phyloP scores from a whole-genome alignment of 2,888 invertebrate species.

The Sycophila texana region DNA sequence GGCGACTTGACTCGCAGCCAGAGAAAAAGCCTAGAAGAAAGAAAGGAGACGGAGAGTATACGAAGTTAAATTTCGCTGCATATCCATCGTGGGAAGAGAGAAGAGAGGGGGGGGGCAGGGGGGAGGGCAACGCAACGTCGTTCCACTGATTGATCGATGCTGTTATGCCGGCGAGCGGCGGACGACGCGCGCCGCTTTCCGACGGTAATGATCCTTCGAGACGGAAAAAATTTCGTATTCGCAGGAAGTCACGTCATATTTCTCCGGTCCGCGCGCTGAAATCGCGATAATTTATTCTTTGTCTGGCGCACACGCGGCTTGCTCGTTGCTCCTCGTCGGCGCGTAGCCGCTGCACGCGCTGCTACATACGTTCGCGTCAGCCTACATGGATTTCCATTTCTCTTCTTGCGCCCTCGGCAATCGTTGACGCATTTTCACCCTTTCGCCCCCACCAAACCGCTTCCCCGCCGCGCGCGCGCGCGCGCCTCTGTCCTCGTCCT shows the following conservation, averaged over 20 bases:
- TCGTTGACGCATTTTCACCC: slow-evolving; percentile 49
- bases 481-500: slow-evolving; percentile 8
- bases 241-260: slow-evolving; percentile 61
- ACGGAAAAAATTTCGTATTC: slow-evolving; percentile 59
- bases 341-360: slow-evolving; percentile 4
- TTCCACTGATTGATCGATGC: slow-evolving; percentile 38
- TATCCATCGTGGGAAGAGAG: not conserved
- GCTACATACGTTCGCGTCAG: slow-evolving; percentile 14
- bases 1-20: not conserved
- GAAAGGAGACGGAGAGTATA: slow-evolving; percentile 57
- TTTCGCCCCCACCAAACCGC: no score
- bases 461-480: not conserved
- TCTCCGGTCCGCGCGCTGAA: slow-evolving; percentile 46
- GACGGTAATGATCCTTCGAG: slow-evolving; percentile 40
- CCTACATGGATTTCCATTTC: slow-evolving; percentile 58
- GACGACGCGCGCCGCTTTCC: not conserved
- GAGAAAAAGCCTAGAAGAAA: slow-evolving; percentile 16
- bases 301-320: slow-evolving; percentile 52
- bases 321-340: not conserved
- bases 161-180: slow-evolving; percentile 11
- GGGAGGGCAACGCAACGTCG: slow-evolving; percentile 2
- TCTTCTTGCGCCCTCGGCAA: slow-evolving; percentile 32
- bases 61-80: slow-evolving; percentile 25
- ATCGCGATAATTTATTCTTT: slow-evolving; percentile 61
- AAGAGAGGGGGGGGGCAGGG: no score